Evolutionary conservation across 2,888 invertebrate genomes (phyloP).

Genomic region (Orthosia gracilis): DNA sequence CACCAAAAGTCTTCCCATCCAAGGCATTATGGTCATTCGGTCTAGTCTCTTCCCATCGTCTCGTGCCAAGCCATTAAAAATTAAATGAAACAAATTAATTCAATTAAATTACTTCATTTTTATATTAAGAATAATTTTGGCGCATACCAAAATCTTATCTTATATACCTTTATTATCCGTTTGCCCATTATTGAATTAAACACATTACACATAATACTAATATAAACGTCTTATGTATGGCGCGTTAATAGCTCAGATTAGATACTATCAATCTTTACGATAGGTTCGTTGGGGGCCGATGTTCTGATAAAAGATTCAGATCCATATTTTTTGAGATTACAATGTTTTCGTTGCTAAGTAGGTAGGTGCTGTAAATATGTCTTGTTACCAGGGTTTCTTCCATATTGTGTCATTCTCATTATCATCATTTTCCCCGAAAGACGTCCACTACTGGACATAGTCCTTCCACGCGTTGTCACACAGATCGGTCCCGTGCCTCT

Average conservation of each 20-base stretch:
- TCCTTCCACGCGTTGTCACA: too few species aligned
- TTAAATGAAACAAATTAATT: too few species aligned
- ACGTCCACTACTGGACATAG: too few species aligned
- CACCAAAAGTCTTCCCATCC: too few species aligned
- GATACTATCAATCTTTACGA: neutral
- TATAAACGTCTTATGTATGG: conserved; percentile 6
- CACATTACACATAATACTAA: neutral
- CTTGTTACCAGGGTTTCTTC: neutral
- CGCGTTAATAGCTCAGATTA: conserved; percentile 18
- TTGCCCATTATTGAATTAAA: neutral
- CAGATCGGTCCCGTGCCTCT: too few species aligned
- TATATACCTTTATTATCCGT: neutral
- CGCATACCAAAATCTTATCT: neutral
- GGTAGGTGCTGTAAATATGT: neutral
- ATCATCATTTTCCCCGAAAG: too few species aligned
- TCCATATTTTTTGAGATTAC: conserved; percentile 10
- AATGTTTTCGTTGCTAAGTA: neutral
- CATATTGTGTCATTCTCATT: neutral
- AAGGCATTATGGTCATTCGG: too few species aligned
- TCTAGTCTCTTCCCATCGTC: too few species aligned
- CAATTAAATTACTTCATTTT: too few species aligned
- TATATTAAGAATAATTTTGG: neutral
- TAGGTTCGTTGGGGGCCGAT: conserved; percentile 28
- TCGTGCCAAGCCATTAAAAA: too few species aligned
- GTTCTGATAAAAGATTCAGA: conserved; percentile 8